A percentile compares a stretch with the other conserved stretches of the same genome.
phyloP scores from a whole-genome alignment of 2,113 vertebrate species.

The Lontra canadensis region DNA sequence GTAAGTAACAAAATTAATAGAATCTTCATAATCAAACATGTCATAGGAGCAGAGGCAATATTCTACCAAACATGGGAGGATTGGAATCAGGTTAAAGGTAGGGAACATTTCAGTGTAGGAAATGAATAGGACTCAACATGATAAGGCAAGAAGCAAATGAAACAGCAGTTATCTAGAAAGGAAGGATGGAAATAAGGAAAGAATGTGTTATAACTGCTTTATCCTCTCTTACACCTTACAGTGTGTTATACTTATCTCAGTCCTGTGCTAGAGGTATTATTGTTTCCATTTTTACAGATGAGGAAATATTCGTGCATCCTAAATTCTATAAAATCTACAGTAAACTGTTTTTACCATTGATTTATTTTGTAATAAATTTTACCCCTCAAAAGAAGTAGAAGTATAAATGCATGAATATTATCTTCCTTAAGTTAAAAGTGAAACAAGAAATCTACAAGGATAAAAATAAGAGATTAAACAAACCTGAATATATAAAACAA shows the following conservation, averaged over 20 bases:
- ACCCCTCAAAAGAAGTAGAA: background rate
- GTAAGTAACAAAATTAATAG: background rate
- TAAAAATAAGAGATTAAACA: conserved; percentile 24
- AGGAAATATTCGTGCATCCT: background rate
- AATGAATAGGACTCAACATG: background rate
- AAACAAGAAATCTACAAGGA: background rate
- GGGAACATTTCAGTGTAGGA: background rate
- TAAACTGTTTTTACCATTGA: background rate
- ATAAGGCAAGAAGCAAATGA: background rate
- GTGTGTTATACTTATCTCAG: background rate
- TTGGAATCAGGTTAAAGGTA: background rate
- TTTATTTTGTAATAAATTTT: background rate
- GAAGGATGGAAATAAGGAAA: background rate
- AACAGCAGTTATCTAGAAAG: background rate
- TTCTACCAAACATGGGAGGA: background rate
- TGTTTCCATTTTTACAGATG: background rate
- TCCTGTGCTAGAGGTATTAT: background rate
- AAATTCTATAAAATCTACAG: conserved; percentile 3
- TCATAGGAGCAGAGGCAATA: background rate
- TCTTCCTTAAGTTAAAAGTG: background rate
- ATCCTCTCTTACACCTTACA: background rate
- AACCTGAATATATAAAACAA: background rate
- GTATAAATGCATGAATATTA: background rate
- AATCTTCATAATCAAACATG: background rate
- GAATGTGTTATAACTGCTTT: background rate